Evolutionary conservation across 2,797 vertebrate species (phyloP), one percentile per base, ranked within the genome.

Genomic region (Notolabrus celidotus): DNA sequence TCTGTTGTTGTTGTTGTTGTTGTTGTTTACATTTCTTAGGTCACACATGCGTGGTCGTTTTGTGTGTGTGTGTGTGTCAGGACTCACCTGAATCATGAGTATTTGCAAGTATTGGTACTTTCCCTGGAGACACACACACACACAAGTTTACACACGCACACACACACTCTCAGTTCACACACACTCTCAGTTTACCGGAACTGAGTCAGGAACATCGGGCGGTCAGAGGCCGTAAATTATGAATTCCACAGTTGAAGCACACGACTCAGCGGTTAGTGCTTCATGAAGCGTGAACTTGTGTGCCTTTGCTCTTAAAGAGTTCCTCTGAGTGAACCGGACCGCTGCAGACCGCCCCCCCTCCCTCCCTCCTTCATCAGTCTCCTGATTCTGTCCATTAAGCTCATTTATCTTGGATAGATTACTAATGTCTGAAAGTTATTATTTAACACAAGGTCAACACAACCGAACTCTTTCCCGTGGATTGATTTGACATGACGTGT

Each of bases 211-310:
- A 82, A 85, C 80, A 77, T 38, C 23, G 22, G 57, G 67, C 53
- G 63, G 79, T 87, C 76, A 82, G 60, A 85, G 79, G 81, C 83
- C 64, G 76, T 88, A 90, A 92, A 90, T 83, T 70, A 79, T 70
- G 72, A 83, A 87, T 86, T 89, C 86, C 84, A 80, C 80, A 80
- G 86, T 41, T 74, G 79, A 92, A 84, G 83, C 85, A 83, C 86
- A 86, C 68, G 34, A 84, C 84, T 86, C 71, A 60, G 86, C 84
- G 68, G 79, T 89, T 90, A 80, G 73, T 54, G 70, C 72, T 87
- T 84, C 54, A 80, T 83, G 80, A 82, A 86, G 85, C 86, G 41
- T 91, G 84, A 86, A 86, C 84, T 81, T 74, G 70, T 82, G 66
- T 77, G 64, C 67, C 41, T 86, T 87, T 72, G 51, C 82, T 84